A percentile compares a stretch with the other conserved stretches of the same genome.
Evolutionary conservation across 2,797 vertebrate genomes (phyloP).

Genomic region (Parambassis ranga): DNA sequence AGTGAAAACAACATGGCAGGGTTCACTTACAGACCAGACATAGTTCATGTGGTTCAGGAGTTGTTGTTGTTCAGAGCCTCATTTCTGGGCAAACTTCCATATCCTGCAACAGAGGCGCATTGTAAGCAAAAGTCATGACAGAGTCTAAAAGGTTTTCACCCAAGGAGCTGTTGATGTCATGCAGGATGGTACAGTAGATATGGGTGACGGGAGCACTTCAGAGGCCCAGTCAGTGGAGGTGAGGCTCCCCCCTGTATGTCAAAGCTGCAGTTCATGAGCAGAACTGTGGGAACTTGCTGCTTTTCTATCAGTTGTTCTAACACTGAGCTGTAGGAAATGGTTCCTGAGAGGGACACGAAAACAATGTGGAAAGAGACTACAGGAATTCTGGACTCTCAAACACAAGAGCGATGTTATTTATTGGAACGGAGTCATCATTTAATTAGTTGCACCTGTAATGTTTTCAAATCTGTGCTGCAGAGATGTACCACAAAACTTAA

Average conservation of each 20-base stretch:
- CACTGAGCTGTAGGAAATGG: no score
- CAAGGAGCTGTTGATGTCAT: conserved; percentile 1
- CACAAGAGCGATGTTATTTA: background rate
- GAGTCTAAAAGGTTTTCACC: conserved; percentile 9
- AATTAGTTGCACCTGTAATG: background rate
- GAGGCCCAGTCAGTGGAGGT: background rate
- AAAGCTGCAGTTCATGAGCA: conserved; percentile 4
- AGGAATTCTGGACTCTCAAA: no score
- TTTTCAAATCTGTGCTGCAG: no score
- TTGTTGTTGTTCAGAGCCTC: conserved; percentile 12
- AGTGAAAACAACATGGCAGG: background rate
- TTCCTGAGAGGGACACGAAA: background rate
- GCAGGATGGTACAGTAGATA: background rate
- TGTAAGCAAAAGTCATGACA: conserved; percentile 16
- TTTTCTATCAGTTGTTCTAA: no score
- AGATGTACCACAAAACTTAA: no score
- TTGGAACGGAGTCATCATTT: background rate
- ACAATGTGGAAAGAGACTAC: no score
- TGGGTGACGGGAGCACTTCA: background rate
- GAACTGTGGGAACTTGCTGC: background rate
- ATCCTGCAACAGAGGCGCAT: background rate
- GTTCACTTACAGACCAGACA: background rate
- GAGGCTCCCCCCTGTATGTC: background rate
- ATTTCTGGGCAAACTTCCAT: conserved; percentile 2
- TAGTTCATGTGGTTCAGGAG: conserved; percentile 1